These are phyloP conservation scores for Callyntrura sp. DNA, from an alignment of 2,888 invertebrate genomes.

Conservation along the genomic window DNA sequence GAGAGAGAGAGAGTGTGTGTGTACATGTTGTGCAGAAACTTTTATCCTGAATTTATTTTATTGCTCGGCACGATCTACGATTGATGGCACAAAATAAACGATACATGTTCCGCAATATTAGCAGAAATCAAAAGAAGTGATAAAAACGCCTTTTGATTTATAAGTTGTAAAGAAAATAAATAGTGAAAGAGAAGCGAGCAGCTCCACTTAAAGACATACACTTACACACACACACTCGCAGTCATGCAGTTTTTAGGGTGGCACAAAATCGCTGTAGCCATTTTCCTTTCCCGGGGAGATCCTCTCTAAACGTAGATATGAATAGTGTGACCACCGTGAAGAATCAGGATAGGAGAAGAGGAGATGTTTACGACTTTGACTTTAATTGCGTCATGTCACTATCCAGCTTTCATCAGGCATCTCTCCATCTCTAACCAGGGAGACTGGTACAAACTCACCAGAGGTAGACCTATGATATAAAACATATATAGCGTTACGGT, in stretches of 20 bases:
- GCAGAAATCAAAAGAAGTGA: constrained; percentile 49
- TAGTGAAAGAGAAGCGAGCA: neutral
- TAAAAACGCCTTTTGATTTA: constrained; percentile 48
- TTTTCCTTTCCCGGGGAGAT: constrained; percentile 10
- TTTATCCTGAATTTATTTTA: neutral
- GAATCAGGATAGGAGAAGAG: too few relatives aligned
- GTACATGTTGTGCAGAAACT: neutral
- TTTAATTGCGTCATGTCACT: constrained; percentile 47
- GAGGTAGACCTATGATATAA: too few relatives aligned
- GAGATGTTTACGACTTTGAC: constrained; percentile 9
- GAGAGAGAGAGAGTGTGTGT: too few relatives aligned
- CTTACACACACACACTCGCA: too few relatives aligned
- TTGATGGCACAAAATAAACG: constrained; percentile 50
- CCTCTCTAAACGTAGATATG: too few relatives aligned
- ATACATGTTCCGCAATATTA: constrained; percentile 48
- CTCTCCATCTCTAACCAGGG: too few relatives aligned
- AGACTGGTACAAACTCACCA: too few relatives aligned
- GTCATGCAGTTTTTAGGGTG: too few relatives aligned
- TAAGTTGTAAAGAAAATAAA: constrained; percentile 24
- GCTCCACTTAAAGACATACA: too few relatives aligned
- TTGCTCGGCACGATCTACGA: constrained; percentile 45
- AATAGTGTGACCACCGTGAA: constrained; percentile 14
- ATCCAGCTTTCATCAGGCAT: too few relatives aligned
- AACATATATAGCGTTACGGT: too few relatives aligned
- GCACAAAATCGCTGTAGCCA: too few relatives aligned